Evolutionary conservation across 2,888 invertebrate genomes (phyloP).

Genomic region (Agrotis exclamationis): DNA sequence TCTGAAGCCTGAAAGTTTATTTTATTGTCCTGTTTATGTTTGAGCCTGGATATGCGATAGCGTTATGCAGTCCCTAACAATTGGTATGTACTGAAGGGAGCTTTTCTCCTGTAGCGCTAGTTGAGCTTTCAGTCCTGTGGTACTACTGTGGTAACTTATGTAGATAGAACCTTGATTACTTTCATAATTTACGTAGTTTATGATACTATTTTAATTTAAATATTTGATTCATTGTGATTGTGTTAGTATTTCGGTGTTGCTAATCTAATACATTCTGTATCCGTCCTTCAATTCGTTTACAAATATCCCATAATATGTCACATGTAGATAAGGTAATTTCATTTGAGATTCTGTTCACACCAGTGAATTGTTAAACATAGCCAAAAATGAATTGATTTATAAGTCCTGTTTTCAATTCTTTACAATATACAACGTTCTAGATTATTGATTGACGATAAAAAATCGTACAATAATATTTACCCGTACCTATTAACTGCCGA

Average conservation of each 20-base stretch:
- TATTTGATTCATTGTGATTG: slow-evolving; percentile 12
- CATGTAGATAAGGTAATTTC: slow-evolving; percentile 17
- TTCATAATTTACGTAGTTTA: slow-evolving; percentile 25
- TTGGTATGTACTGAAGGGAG: slow-evolving; percentile 78
- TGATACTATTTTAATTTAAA: not conserved
- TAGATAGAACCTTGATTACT: slow-evolving; percentile 44
- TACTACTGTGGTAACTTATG: slow-evolving; percentile 39
- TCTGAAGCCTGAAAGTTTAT: slow-evolving; percentile 69
- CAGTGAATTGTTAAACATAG: not conserved
- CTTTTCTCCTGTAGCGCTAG: slow-evolving; percentile 54
- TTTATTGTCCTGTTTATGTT: slow-evolving; percentile 74
- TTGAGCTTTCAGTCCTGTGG: slow-evolving; percentile 52
- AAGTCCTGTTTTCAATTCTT: not conserved
- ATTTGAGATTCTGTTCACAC: not conserved
- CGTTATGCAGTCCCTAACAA: slow-evolving; percentile 73
- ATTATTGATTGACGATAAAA: not conserved
- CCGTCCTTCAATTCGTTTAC: not conserved
- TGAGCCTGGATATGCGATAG: slow-evolving; percentile 82
- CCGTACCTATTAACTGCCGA: not conserved
- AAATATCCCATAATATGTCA: not conserved
- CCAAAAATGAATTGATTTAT: not conserved
- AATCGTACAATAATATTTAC: not conserved
- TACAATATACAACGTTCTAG: not conserved
- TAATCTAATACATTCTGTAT: slow-evolving; percentile 18
- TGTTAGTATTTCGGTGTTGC: slow-evolving; percentile 22